phyloP scores from a whole-genome alignment of 2,113 vertebrate species.

The Indicator maculatus region DNA sequence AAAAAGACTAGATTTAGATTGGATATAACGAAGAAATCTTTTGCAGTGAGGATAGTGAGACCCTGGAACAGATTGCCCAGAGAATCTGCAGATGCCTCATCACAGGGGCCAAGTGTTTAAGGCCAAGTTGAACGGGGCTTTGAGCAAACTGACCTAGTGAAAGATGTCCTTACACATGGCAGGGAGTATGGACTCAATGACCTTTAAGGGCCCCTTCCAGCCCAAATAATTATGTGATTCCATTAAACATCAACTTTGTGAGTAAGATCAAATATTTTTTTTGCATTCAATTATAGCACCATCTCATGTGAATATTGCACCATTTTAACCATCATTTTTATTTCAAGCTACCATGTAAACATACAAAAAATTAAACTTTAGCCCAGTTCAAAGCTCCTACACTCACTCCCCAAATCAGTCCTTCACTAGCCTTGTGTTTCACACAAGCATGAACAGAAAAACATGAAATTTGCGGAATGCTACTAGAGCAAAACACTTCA shows the following conservation, averaged over 20 bases:
- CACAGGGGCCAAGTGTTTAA: not conserved
- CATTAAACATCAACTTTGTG: not conserved
- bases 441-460: not conserved
- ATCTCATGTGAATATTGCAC: fast-evolving
- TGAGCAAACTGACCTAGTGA: not conserved
- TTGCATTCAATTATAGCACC: not conserved
- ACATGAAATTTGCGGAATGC: not conserved
- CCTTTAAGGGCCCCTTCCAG: not conserved
- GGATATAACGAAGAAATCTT: not conserved
- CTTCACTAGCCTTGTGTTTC: not conserved
- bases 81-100: not conserved
- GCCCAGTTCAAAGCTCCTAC: not conserved
- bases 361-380: not conserved
- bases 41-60: not conserved
- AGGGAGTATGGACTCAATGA: not conserved
- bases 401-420: not conserved
- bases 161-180: not conserved
- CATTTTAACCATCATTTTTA: not conserved
- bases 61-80: not conserved
- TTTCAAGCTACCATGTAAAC: not conserved
- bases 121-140: not conserved
- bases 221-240: not conserved
- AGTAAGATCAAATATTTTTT: not conserved
- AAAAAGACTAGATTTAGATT: not conserved
- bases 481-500: not conserved